phyloP scores from a whole-genome alignment of 2,888 invertebrate species.

The Pachycephus smyrnensis region DNA sequence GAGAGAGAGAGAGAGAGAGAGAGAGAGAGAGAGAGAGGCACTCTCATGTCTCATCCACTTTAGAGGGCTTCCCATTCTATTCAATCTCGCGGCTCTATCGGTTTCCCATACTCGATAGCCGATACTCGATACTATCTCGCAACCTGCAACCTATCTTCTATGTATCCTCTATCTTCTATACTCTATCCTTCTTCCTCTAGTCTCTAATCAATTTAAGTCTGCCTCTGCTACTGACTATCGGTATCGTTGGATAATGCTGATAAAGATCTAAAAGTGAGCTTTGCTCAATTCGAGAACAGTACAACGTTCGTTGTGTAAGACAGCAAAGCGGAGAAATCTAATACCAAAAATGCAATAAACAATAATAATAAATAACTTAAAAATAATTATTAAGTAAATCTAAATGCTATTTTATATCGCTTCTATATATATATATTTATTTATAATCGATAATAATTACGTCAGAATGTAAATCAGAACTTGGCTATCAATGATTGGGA shows the following conservation, averaged over 20 bases:
- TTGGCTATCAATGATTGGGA: neutral
- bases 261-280: neutral
- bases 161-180: neutral
- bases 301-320: slow-evolving; percentile 9
- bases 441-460: no score
- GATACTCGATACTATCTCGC: neutral
- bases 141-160: neutral
- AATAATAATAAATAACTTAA: neutral
- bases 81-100: slow-evolving; percentile 51
- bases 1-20: neutral
- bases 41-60: slow-evolving; percentile 40
- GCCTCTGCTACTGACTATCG: slow-evolving; percentile 12
- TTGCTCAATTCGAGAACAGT: slow-evolving; percentile 8
- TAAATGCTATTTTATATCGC: no score
- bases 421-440: no score
- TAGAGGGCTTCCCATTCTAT: slow-evolving; percentile 51
- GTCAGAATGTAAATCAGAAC: neutral
- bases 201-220: slow-evolving; percentile 46
- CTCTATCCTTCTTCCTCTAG: neutral
- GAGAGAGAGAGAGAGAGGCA: neutral
- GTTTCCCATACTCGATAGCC: slow-evolving; percentile 40
- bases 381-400: no score
- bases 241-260: neutral
- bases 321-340: neutral
- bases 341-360: neutral